Conservation (phyloP, 2,888 invertebrate genomes). For the Hydriomena furcata region DNA sequence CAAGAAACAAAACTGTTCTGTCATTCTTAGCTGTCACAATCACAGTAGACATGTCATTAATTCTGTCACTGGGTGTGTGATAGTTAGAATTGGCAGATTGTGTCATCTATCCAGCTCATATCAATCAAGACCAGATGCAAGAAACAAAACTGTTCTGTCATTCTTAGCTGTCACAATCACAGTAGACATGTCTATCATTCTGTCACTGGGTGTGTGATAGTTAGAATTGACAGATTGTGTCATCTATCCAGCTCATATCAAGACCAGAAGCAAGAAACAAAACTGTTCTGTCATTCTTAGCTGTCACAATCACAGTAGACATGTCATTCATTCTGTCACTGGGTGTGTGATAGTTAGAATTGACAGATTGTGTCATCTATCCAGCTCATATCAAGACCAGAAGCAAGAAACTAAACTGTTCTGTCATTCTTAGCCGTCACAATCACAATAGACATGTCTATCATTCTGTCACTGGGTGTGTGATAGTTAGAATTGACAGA, state of each 20-base stretch:
- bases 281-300: not conserved
- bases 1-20: not conserved
- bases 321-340: slow-evolving; percentile 26
- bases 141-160: not conserved
- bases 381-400: not conserved
- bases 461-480: slow-evolving; percentile 13
- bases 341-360: slow-evolving; percentile 19
- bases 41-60: slow-evolving; percentile 11
- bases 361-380: not conserved
- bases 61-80: slow-evolving; percentile 23
- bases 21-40: not conserved
- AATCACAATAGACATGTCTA: not conserved
- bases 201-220: slow-evolving; percentile 15
- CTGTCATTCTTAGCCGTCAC: not conserved
- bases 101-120: slow-evolving; percentile 4
- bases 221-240: slow-evolving; percentile 4
- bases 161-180: slow-evolving; percentile 16
- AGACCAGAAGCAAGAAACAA: not conserved
- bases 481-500: slow-evolving; percentile 9
- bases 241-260: not conserved
- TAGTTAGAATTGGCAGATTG: slow-evolving; percentile 10
- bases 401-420: not conserved
- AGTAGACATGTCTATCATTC: slow-evolving; percentile 4
- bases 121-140: not conserved
- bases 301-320: slow-evolving; percentile 10